Evolutionary conservation across 2,797 vertebrate species (phyloP).

Genomic region (Lutjanus argentimaculatus): DNA sequence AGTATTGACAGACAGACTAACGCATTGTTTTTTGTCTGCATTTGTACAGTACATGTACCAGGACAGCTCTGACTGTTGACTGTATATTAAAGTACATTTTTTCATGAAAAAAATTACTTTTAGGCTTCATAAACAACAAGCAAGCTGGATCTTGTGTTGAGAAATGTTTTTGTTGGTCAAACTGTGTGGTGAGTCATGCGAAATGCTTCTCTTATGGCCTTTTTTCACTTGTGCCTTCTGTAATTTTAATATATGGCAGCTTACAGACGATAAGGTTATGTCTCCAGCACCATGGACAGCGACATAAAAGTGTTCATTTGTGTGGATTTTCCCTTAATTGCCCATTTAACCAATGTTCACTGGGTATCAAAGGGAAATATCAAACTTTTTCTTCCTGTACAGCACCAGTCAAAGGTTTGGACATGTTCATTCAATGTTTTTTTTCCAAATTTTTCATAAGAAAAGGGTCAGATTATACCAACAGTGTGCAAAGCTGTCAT

Average conservation of each 20-base stretch:
- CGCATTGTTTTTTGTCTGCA: too few species aligned
- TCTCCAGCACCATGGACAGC: slow-evolving; percentile 29
- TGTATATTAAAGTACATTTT: neutral
- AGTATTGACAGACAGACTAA: too few species aligned
- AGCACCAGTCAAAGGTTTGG: too few species aligned
- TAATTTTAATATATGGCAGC: neutral
- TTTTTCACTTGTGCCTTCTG: neutral
- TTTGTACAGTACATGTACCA: too few species aligned
- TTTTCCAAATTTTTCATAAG: too few species aligned
- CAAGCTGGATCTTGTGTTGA: neutral
- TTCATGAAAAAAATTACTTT: neutral
- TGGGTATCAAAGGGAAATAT: neutral
- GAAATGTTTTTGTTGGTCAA: neutral
- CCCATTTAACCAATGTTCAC: neutral
- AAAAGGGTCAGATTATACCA: too few species aligned
- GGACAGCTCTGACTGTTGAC: too few species aligned
- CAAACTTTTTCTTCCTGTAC: neutral
- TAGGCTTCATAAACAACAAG: neutral
- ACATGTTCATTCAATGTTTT: too few species aligned
- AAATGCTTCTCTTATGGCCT: neutral
- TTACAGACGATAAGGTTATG: neutral
- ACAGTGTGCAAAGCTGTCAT: too few species aligned
- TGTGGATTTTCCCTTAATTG: neutral
- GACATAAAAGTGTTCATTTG: too few species aligned
- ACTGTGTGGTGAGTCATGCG: too few species aligned